Conservation (phyloP, 2,113 vertebrate genomes). For the Psammodynastes pulverulentus region DNA sequence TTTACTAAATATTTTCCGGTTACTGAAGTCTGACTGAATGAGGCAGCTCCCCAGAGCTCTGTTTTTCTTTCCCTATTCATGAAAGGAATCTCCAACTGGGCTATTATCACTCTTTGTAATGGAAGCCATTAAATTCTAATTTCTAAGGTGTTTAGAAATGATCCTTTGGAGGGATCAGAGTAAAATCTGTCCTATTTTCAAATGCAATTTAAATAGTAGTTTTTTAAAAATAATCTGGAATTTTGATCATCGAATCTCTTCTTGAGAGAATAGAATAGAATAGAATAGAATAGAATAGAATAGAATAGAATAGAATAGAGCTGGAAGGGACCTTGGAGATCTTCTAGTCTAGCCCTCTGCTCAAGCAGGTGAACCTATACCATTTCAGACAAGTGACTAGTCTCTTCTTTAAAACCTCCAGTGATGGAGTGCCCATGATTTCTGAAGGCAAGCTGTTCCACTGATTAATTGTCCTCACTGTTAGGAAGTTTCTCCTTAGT, state of each 20-base stretch:
- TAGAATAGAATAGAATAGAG: no score
- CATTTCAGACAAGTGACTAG: no score
- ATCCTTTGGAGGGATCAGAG: not conserved
- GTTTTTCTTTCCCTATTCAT: conserved; percentile 41
- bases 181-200: conserved; percentile 35
- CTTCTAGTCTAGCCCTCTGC: no score
- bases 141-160: conserved; percentile 43
- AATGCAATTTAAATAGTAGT: conserved; percentile 44
- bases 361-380: no score
- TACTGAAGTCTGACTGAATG: conserved; percentile 42
- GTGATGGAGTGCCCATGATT: no score
- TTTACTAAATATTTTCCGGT: conserved; percentile 58
- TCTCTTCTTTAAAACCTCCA: no score
- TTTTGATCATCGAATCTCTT: not conserved
- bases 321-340: no score
- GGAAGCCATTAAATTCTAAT: conserved; percentile 58
- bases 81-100: conserved; percentile 44
- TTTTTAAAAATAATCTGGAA: conserved; percentile 22
- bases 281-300: no score
- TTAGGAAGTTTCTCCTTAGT: no score
- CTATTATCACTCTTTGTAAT: conserved; percentile 46
- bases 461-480: no score
- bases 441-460: no score
- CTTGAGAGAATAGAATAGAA: not conserved
- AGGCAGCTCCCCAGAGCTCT: conserved; percentile 52